Conservation (phyloP, 2,797 vertebrate species). For the Lepilemur ruficaudatus region DNA sequence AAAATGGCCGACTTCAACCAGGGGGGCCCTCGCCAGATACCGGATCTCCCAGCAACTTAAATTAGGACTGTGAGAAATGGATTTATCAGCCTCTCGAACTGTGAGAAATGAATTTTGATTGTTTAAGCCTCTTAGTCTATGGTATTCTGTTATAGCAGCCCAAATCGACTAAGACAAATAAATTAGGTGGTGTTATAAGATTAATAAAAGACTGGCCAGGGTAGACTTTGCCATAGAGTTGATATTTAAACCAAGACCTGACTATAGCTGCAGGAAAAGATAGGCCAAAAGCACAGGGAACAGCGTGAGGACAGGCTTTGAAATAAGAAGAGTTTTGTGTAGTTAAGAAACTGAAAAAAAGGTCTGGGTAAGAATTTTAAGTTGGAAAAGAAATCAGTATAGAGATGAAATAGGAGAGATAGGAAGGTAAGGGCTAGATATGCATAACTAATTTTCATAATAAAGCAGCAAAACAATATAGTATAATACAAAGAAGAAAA, state of each 20-base stretch:
- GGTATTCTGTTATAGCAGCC: background rate
- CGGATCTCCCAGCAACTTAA: background rate
- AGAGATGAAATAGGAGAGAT: background rate
- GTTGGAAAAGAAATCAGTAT: background rate
- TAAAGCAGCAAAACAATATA: background rate
- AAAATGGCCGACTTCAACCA: background rate
- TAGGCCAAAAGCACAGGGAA: background rate
- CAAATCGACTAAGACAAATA: background rate
- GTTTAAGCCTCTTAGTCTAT: background rate
- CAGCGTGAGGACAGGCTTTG: background rate
- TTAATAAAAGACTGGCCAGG: background rate
- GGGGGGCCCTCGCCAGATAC: background rate
- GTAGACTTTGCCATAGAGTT: background rate
- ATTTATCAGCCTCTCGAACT: background rate
- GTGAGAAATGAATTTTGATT: background rate
- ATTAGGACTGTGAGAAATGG: background rate
- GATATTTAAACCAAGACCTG: conserved; percentile 2
- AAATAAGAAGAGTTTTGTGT: background rate
- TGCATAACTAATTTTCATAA: background rate
- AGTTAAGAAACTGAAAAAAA: background rate
- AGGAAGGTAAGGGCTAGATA: background rate
- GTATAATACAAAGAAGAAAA: background rate
- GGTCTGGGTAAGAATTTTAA: background rate
- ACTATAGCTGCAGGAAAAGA: background rate
- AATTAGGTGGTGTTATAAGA: background rate